These are phyloP conservation scores for Lathamus discolor DNA, from an alignment of 2,113 vertebrate species.

Conservation along the genomic window DNA sequence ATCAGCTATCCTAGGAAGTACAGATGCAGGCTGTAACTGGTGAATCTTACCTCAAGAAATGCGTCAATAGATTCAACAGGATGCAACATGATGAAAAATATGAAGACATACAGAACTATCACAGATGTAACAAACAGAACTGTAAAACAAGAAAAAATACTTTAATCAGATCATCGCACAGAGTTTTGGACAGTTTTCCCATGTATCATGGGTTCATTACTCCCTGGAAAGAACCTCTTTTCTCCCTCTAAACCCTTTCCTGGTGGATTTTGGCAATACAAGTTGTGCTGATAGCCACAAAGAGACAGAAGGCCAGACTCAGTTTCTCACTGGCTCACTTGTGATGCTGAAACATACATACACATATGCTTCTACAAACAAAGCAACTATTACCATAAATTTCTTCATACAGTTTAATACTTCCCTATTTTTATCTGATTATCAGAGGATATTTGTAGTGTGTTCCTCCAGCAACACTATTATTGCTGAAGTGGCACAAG, in stretches of 20 bases:
- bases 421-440: neutral
- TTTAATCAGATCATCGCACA: neutral
- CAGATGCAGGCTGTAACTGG: rapidly evolving
- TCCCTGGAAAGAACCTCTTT: neutral
- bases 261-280: neutral
- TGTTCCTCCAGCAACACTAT: neutral
- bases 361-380: neutral
- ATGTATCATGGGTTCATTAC: neutral
- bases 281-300: neutral
- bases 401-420: neutral
- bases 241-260: neutral
- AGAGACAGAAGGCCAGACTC: neutral
- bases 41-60: constrained; percentile 83
- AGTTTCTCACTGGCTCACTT: neutral
- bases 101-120: constrained; percentile 74
- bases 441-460: neutral
- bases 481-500: neutral
- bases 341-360: neutral
- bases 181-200: neutral
- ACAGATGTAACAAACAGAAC: constrained; percentile 78
- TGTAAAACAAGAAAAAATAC: constrained; percentile 55
- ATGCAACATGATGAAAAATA: constrained; percentile 89
- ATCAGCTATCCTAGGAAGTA: neutral
- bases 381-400: neutral
- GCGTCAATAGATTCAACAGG: constrained; percentile 78